A percentile compares a stretch with the other conserved stretches of the same genome.
Evolutionary conservation across 2,888 invertebrate species (phyloP).

Genomic region (Hyppa rectilinea): DNA sequence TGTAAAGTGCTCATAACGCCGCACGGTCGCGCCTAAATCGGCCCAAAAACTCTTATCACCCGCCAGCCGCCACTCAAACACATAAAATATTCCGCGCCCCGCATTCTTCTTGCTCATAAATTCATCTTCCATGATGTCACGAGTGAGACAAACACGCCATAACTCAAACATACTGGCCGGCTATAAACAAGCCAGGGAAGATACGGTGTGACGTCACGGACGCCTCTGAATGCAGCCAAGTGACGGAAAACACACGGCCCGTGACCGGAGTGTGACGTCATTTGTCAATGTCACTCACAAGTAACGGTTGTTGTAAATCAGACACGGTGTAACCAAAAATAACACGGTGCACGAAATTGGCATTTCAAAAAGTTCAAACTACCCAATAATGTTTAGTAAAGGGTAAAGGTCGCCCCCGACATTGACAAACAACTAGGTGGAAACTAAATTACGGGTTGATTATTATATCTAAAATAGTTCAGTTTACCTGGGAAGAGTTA

Average conservation of each 20-base stretch:
- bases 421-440: conserved; percentile 61
- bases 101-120: conserved; percentile 74
- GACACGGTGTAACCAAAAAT: conserved; percentile 66
- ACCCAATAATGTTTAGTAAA: conserved; percentile 59
- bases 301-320: conserved; percentile 81
- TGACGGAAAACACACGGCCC: conserved; percentile 81
- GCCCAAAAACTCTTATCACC: conserved; percentile 65
- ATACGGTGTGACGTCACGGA: conserved; percentile 73
- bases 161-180: conserved; percentile 79
- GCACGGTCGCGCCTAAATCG: conserved; percentile 52
- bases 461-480: conserved; percentile 60
- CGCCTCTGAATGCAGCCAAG: conserved; percentile 68
- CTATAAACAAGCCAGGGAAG: conserved; percentile 79
- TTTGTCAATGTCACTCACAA: conserved; percentile 84
- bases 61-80: conserved; percentile 62
- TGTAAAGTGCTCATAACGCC: conserved; percentile 50
- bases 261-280: conserved; percentile 82
- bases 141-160: conserved; percentile 77
- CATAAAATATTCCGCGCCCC: conserved; percentile 69
- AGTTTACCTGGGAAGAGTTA: conserved; percentile 55
- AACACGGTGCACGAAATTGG: conserved; percentile 56
- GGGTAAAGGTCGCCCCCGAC: conserved; percentile 57
- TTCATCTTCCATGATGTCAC: conserved; percentile 76
- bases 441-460: conserved; percentile 61
- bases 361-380: conserved; percentile 61